These are phyloP conservation scores for Byasa hedistus DNA, from an alignment of 2,888 invertebrate genomes.

Conservation along the genomic window DNA sequence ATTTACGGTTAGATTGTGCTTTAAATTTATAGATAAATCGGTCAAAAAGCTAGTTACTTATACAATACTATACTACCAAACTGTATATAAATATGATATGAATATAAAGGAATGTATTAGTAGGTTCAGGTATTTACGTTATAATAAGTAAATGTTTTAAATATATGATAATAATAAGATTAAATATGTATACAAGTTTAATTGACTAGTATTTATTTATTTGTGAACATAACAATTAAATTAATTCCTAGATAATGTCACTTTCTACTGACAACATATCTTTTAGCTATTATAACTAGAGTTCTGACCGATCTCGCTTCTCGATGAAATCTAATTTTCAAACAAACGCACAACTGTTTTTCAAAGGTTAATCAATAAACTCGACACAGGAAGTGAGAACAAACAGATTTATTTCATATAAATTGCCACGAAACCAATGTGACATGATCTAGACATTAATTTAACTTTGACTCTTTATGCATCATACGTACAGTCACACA, in stretches of 20 bases:
- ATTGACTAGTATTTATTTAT: conserved; percentile 76
- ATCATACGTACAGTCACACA: conserved; percentile 77
- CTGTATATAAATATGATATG: conserved; percentile 53
- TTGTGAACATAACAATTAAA: conserved; percentile 66
- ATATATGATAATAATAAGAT: conserved; percentile 53
- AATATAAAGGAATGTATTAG: conserved; percentile 44
- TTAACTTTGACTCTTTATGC: conserved; percentile 73
- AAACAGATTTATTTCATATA: conserved; percentile 80
- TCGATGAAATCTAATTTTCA: conserved; percentile 23
- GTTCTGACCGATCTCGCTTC: conserved; percentile 65
- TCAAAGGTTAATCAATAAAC: conserved; percentile 68
- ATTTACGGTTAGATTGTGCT: conserved; percentile 64
- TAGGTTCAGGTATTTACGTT: conserved; percentile 33
- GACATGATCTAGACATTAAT: conserved; percentile 81
- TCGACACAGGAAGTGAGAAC: conserved; percentile 71
- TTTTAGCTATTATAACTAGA: conserved; percentile 62
- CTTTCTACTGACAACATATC: conserved; percentile 60
- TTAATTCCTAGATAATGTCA: conserved; percentile 79
- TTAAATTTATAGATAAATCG: conserved; percentile 73
- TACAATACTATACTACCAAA: conserved; percentile 47
- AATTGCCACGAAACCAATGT: conserved; percentile 79
- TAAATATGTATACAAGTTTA: conserved; percentile 61
- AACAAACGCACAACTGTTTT: conserved; percentile 67
- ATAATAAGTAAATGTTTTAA: not conserved
- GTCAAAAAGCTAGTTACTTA: conserved; percentile 76